Percentiles rank a stretch among this genome's conserved stretches.
Evolutionary conservation across 2,797 vertebrate species (phyloP).

Genomic region (Acanthiza pusilla): DNA sequence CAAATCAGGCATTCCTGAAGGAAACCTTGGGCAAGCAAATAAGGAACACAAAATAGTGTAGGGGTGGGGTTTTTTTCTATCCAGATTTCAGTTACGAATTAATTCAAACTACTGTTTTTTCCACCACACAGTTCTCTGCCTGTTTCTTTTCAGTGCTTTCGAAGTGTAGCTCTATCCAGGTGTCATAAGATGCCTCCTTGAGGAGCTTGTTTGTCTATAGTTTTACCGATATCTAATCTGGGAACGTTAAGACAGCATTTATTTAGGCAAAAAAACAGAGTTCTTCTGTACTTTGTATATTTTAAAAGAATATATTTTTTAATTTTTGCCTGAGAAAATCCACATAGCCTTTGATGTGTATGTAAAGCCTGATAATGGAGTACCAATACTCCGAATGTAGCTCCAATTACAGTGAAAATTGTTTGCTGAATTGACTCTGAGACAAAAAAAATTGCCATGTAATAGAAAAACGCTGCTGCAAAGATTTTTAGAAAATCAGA

Average conservation of each 20-base stretch:
- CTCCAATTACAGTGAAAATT: neutral
- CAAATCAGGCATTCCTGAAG: neutral
- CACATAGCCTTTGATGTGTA: neutral
- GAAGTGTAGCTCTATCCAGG: neutral
- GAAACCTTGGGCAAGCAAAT: neutral
- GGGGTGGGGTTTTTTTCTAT: too few species aligned
- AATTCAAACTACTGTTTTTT: neutral
- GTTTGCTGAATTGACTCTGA: neutral
- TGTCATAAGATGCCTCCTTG: neutral
- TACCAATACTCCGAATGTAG: neutral
- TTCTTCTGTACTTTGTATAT: neutral
- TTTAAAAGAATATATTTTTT: neutral
- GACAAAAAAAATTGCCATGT: neutral
- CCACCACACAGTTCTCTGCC: neutral
- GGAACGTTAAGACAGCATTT: neutral
- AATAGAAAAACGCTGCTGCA: neutral
- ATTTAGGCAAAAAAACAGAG: neutral
- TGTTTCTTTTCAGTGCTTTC: neutral
- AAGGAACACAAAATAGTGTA: neutral
- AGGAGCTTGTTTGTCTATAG: neutral
- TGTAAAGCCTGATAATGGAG: neutral
- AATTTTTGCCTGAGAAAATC: neutral
- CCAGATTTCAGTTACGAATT: neutral
- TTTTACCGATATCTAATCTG: neutral
- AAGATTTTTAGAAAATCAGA: neutral